Conservation (phyloP, 2,797 vertebrate species). For the Falco berigora region DNA sequence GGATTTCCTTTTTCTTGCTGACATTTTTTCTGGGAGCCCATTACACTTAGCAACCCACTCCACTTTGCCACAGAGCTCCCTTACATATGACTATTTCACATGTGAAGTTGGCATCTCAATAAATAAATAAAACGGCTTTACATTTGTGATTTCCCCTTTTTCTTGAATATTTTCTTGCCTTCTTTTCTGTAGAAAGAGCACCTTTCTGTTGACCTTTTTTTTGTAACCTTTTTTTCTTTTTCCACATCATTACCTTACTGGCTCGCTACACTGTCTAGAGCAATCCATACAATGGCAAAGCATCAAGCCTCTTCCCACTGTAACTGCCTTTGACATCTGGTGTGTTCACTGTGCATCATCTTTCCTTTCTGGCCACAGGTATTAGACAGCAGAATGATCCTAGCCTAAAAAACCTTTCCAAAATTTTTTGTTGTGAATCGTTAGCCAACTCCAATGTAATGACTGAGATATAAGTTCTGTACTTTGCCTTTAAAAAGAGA, state of each 20-base stretch:
- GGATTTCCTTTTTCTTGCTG: not conserved
- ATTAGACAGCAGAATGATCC: not conserved
- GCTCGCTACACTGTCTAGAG: not conserved
- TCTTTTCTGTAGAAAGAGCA: not conserved
- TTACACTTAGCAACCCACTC: not conserved
- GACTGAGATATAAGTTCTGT: not conserved
- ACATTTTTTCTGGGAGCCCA: not conserved
- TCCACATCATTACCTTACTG: not conserved
- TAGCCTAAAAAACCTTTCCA: not conserved
- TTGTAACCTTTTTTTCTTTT: not conserved
- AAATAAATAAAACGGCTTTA: not conserved
- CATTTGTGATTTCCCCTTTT: not conserved
- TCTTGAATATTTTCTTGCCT: not conserved
- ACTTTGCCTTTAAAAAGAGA: not conserved
- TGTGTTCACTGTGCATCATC: not conserved
- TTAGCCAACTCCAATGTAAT: not conserved
- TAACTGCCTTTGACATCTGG: constrained; percentile 42
- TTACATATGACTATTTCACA: not conserved
- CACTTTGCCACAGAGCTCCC: not conserved
- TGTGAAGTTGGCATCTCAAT: not conserved
- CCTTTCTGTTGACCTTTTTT: not conserved
- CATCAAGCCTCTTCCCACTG: not conserved
- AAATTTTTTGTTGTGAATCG: not conserved
- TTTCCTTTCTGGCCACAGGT: not conserved
- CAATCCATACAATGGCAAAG: not conserved